Evolutionary conservation across 2,888 invertebrate species (phyloP).

Genomic region (Digitonthophagus gazella): DNA sequence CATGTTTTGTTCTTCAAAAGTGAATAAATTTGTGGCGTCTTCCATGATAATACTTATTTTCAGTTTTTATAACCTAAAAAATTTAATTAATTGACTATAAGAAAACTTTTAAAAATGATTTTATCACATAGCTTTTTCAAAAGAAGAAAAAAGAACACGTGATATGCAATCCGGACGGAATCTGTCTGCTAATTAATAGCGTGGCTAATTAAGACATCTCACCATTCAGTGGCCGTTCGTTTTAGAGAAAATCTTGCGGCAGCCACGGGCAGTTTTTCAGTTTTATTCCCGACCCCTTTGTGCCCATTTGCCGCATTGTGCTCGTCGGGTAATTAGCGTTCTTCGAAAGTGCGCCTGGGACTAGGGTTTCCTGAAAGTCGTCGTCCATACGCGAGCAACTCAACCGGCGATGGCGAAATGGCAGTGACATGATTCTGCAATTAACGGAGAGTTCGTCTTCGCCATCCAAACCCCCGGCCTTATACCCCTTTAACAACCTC

Average conservation of each 20-base stretch:
- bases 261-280: background rate
- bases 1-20: no score
- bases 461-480: no score
- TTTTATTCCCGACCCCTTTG: background rate
- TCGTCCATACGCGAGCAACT: background rate
- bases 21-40: no score
- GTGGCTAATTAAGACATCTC: background rate
- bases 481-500: no score
- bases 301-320: background rate
- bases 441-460: background rate
- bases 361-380: no score
- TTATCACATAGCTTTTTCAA: background rate
- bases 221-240: background rate
- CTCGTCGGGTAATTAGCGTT: background rate
- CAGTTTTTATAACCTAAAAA: no score
- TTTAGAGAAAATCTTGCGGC: background rate
- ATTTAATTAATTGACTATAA: background rate
- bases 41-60: background rate
- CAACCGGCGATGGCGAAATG: background rate
- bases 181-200: slow-evolving; percentile 6
- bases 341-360: background rate
- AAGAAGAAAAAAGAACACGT: background rate
- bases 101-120: background rate
- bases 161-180: background rate
- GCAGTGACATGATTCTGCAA: background rate